Evolutionary conservation across 1,140 invertebrate genomes (phyloP).

Genomic region (Saccostrea glomerata): DNA sequence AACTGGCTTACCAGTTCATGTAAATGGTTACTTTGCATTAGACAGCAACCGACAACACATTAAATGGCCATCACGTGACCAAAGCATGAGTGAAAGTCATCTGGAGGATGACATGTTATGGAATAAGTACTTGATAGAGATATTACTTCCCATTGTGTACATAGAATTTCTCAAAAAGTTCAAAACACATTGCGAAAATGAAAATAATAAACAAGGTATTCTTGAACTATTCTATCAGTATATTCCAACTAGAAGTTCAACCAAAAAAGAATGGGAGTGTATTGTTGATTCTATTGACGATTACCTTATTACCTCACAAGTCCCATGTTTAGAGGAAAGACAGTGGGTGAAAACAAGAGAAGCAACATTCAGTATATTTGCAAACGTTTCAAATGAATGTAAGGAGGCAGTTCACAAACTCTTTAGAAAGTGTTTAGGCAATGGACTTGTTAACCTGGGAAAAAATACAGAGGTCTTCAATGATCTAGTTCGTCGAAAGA

Average conservation of each 20-base stretch:
- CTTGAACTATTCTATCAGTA: background rate
- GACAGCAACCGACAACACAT: conserved; percentile 66
- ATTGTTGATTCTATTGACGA: background rate
- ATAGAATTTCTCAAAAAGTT: conserved; percentile 57
- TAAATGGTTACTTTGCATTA: conserved; percentile 74
- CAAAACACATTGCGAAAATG: conserved; percentile 55
- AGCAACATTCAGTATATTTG: background rate
- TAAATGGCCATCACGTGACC: conserved; percentile 63
- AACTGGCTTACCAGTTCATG: conserved; percentile 70
- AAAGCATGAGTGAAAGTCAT: conserved; percentile 22
- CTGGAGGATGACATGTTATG: conserved; percentile 51
- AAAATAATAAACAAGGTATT: conserved; percentile 5
- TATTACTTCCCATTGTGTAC: conserved; percentile 54
- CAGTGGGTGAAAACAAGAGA: background rate
- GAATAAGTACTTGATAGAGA: conserved; percentile 65
- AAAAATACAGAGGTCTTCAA: background rate
- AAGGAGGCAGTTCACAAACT: background rate
- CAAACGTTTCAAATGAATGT: background rate
- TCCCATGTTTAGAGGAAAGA: conserved; percentile 21
- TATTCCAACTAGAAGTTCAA: background rate
- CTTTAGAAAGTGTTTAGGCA: background rate
- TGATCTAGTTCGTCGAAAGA: background rate
- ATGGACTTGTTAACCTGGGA: background rate
- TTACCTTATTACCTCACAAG: background rate
- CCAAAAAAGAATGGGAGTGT: background rate